Base-by-base conservation (phyloP, 2,113 vertebrate species). In the Nymphicus hollandicus region DNA sequence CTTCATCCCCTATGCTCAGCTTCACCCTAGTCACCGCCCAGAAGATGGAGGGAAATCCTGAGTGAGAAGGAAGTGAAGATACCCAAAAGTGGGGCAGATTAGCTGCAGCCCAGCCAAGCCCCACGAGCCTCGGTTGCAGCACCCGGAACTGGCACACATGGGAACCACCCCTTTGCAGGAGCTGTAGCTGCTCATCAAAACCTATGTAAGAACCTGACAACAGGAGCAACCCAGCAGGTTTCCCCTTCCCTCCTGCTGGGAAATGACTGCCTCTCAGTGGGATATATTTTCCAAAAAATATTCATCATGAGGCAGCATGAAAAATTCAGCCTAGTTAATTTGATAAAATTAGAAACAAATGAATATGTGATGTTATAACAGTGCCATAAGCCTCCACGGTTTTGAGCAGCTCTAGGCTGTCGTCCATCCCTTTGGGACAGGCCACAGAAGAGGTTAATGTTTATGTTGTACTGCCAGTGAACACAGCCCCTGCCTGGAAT, bases 341-440 rank as follows among this genome's bases (percentile, higher is more conserved):
- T 29, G 70, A 76, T 89, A 87, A 92, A 93, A 89, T 92, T 80
- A 61, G 70, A 95, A 95, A 76, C 87, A 91, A 95, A 84, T 89
- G 49, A 76, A 69, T 72, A 69, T 12, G 17, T 44, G 66, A 79
- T 41, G 39, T 56, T 89, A 11, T 16, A 92, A 61, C 37, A 52
- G 70, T 0, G 0, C 56, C n/a, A 41, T n/a, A 63, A 77, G 44
- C 44, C 37, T 83, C 68, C 68, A 44, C 0, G 6, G 49, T 65
- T 73, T 27, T 88, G 17, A 90, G 71, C 58, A 90, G 80, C 63
- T 29, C 86, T 46, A 20, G 49, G 61, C 25, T 83, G 18, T 24
- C 65, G 58, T 49, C 68, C 88, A 58, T n/a, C 46, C 83, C 46
- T 37, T 15, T 5, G 2, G 29, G 44, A 4, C 66, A 80, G 61